Evolutionary conservation across 2,797 vertebrate genomes (phyloP), one percentile per base, ranked within the genome.

Genomic region (Galagoides demidoff): DNA sequence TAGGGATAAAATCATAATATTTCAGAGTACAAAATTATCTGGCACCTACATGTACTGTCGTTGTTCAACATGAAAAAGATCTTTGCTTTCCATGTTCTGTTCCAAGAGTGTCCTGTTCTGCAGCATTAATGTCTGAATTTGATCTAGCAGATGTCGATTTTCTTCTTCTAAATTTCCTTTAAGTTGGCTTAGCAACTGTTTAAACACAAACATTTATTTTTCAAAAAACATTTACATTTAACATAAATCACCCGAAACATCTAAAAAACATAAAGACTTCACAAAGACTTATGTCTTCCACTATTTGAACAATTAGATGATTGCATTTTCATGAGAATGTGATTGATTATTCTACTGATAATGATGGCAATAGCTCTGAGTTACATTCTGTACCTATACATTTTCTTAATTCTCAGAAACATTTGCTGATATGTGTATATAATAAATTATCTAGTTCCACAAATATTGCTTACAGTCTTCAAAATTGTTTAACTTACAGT

Each of bases 151-250:
- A 98, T 99, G 99, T 77, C 99, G 99, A 98, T 99, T 99, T 98
- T 99, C 99, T 98, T 99, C 99, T 97, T 99, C 99, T 98, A 99
- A 98, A 98, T 99, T 99, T 97, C 99, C 99, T 98, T 99, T 99
- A 96, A 99, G 98, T 98, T 99, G 99, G 97, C 99, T 99, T 98
- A 99, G 98, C 97, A 99, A 98, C 99, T 99, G 98, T 98, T 98
- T 95, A 97, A 97, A 98, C 39, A 96, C 43, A 97, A 98, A 96
- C 63, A 79, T 92, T 85, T 74, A 89, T 52, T 95, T 95, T 94
- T 90, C 0, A 66, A 87, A 97, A 93, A 97, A 83, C 63, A 95
- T 92, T 94, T 85, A 93, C 77, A 96, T 92, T 89, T 85, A 90
- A 83, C 43, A 59, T 39, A 98, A 90, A 87, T 94, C n/a, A 92